Percentiles rank a stretch among this genome's conserved stretches.
Evolutionary conservation across 2,888 invertebrate genomes (phyloP).

Genomic region (Bombylius major): DNA sequence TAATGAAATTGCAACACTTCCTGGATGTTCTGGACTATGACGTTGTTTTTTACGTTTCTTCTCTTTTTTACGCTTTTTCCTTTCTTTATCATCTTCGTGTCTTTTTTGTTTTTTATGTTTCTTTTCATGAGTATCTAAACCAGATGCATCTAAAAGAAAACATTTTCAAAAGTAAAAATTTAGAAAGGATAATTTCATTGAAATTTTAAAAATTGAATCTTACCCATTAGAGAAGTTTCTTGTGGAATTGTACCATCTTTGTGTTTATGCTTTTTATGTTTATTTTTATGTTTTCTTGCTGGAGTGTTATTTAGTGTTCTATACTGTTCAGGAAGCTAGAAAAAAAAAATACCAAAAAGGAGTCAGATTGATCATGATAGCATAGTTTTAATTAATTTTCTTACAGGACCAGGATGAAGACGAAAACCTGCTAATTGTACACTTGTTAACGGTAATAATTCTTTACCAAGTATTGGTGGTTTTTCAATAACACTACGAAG

Average conservation of each 20-base stretch:
- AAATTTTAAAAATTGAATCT: slow-evolving; percentile 16
- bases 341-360: slow-evolving; percentile 14
- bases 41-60: slow-evolving; percentile 92
- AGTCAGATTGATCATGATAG: not conserved
- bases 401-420: slow-evolving; percentile 78
- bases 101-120: slow-evolving; percentile 91
- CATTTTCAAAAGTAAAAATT: not conserved
- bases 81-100: slow-evolving; percentile 86
- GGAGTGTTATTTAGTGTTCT: slow-evolving; percentile 84
- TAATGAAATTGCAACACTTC: slow-evolving; percentile 25
- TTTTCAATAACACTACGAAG: slow-evolving; percentile 89
- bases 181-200: not conserved
- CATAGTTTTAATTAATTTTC: slow-evolving; percentile 3
- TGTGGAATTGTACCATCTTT: slow-evolving; percentile 73
- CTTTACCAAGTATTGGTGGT: slow-evolving; percentile 85
- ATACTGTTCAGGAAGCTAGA: slow-evolving; percentile 83
- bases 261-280: slow-evolving; percentile 89
- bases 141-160: slow-evolving; percentile 41
- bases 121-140: slow-evolving; percentile 79
- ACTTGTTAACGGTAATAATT: slow-evolving; percentile 71
- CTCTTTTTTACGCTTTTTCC: slow-evolving; percentile 89
- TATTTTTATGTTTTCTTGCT: slow-evolving; percentile 87
- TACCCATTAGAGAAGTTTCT: slow-evolving; percentile 60
- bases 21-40: slow-evolving; percentile 74
- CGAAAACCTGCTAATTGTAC: slow-evolving; percentile 87